Base-by-base conservation (phyloP, 2,113 vertebrate genomes). In the Carassius gibelio region DNA sequence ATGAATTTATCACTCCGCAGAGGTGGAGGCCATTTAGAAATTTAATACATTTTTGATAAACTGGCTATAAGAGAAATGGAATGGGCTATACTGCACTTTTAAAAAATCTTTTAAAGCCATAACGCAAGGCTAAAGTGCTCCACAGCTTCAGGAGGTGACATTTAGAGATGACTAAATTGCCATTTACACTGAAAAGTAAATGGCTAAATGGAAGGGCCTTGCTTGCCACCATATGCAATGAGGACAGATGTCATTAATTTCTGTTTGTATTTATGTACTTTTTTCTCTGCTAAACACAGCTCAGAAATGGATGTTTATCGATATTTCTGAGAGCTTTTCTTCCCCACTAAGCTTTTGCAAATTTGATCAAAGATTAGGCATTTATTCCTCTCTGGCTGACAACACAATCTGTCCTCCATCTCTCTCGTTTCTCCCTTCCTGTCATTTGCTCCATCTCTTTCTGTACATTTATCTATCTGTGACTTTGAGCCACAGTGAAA, bases 31-130 rank as follows among this genome's bases (percentile, higher is more conserved):
- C 90, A 90, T 89, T 90, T 90, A 81, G 88, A 91, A 88, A 91
- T 91, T 89, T 90, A 90, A 91, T 90, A 90, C 89, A 89, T 91
- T 90, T 91, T 87, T 87, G 83, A 90, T 93, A 92, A 93, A 89
- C 92, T 93, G 91, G 88, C 91, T 91, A 91, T 94, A 91, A 91
- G 88, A 90, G 89, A 82, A 89, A 91, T 87, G 91, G 90, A 93
- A 92, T 86, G 86, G 89, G 87, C 88, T 89, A 88, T 90, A 91
- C 89, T 90, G 88, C 86, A 89, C 90, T 91, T 89, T 93, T 91
- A 89, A 52, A 91, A 92, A 93, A 93, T 93, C 90, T 89, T 92
- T 93, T 92, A 92, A 84, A 90, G 89, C 79, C 82, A 81, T 89
- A 90, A 92, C 88, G 88, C 85, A 89, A 87, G 90, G 90, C 91